Base-by-base conservation (phyloP, 2,113 vertebrate genomes). In the Heteronetta atricapilla region DNA sequence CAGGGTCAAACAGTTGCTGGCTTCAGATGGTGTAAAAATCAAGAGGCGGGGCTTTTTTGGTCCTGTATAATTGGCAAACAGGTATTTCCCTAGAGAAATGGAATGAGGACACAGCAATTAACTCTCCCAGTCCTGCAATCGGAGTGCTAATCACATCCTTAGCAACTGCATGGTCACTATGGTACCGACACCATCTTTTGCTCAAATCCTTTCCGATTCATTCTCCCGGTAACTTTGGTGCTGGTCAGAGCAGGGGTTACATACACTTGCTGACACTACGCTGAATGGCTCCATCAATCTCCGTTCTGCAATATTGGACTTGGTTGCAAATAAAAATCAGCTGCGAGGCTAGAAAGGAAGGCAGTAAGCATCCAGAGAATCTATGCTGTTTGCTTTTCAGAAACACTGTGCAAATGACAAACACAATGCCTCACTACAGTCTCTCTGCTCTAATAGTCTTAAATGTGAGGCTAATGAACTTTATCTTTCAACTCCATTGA, bases 91-190 rank as follows among this genome's bases (percentile, higher is more conserved):
- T 50, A 8, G 87, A 97, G 97, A 97, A 93, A 95, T 60, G 34
- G 91, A 97, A 97, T 94, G 96, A 98, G 97, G 97, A 94, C 97
- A 96, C 22, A 92, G 96, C 97, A 98, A 98, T 98, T 98, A 98
- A 96, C 88, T 97, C 88, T 91, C 93, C 48, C 0, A 28, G 94
- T 97, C 82, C 95, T 95, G 96, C 93, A 95, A 90, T 90, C 34
- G 6, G 67, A 94, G 95, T 95, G 91, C 95, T 97, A 97, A 97
- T 98, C 97, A 97, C 97, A 97, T 97, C 97, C 98, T 97, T 98
- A 98, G 97, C 97, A 98, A 97, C 97, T 81, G 84, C 82, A 38
- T 75, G 78, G 95, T 98, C 95, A 72, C 97, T 96, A 97, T 82
- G 95, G 93, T 28, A 87, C 69, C 17, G 1, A 86, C 63, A 94